Percentiles rank a stretch among this genome's conserved stretches.
phyloP scores from a whole-genome alignment of 1,140 invertebrate species.

The Diachasmimorpha longicaudata region DNA sequence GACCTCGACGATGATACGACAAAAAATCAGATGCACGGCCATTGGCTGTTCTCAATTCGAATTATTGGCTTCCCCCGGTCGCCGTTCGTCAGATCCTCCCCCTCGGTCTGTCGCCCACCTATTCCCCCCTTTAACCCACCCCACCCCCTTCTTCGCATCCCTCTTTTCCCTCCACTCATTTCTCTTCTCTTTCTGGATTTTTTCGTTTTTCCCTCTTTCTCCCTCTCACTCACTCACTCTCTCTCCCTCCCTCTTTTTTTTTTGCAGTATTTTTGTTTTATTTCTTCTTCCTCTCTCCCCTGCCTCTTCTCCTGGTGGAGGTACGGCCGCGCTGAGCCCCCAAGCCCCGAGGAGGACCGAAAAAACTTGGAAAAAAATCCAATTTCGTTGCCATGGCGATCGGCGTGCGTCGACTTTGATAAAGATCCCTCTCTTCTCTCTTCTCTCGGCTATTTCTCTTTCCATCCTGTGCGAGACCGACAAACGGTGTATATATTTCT shows the following conservation, averaged over 20 bases:
- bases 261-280: conserved; percentile 30
- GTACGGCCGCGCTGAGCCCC: conserved; percentile 12
- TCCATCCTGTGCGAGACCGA: conserved; percentile 13
- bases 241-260: conserved; percentile 35
- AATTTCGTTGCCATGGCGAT: conserved; percentile 62
- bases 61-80: conserved; percentile 62
- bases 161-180: conserved; percentile 9
- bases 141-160: neutral
- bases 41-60: conserved; percentile 64
- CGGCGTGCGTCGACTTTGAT: conserved; percentile 60
- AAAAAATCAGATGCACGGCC: conserved; percentile 63
- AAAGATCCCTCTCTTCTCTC: conserved; percentile 20
- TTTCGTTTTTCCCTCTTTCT: conserved; percentile 30
- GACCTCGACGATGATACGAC: conserved; percentile 57
- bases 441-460: neutral
- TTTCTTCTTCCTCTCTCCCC: conserved; percentile 26
- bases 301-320: conserved; percentile 20
- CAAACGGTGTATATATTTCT: conserved; percentile 22
- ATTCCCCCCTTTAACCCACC: neutral
- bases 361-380: conserved; percentile 63
- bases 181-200: conserved; percentile 9
- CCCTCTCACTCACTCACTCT: conserved; percentile 22
- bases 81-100: conserved; percentile 58
- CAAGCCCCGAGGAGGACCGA: conserved; percentile 52
- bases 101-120: conserved; percentile 21